phyloP scores from a whole-genome alignment of 2,888 invertebrate genomes.

The Pseudolycoriella hygida region DNA sequence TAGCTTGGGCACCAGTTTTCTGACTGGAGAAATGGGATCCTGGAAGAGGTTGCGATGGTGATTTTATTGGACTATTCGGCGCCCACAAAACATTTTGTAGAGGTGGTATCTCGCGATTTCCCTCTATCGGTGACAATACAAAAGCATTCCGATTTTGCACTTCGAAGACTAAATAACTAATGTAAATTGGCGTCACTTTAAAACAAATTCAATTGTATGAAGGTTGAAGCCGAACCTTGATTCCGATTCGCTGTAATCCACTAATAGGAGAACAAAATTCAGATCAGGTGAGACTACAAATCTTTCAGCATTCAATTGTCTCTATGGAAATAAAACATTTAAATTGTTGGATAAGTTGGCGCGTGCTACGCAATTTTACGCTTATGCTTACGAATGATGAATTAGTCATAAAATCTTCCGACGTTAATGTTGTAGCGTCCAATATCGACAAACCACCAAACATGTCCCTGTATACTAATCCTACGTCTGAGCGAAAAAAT shows the following conservation, averaged over 20 bases:
- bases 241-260: slow-evolving; percentile 34
- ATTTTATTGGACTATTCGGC: slow-evolving; percentile 36
- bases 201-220: too few relatives aligned
- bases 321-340: slow-evolving; percentile 32
- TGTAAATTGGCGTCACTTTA: neutral
- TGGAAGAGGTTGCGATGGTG: neutral
- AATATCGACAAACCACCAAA: slow-evolving; percentile 64
- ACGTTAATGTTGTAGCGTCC: slow-evolving; percentile 58
- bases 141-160: slow-evolving; percentile 41
- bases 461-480: slow-evolving; percentile 58
- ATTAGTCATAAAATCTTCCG: slow-evolving; percentile 58
- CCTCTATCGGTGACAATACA: slow-evolving; percentile 47
- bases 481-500: slow-evolving; percentile 39
- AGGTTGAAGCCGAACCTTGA: slow-evolving; percentile 22
- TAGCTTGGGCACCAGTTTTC: slow-evolving; percentile 26
- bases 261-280: slow-evolving; percentile 57
- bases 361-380: neutral
- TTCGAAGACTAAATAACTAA: slow-evolving; percentile 28
- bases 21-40: slow-evolving; percentile 8
- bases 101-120: slow-evolving; percentile 48
- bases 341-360: neutral
- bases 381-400: slow-evolving; percentile 58
- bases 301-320: slow-evolving; percentile 59
- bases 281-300: slow-evolving; percentile 62
- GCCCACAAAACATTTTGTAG: slow-evolving; percentile 63